A percentile compares a stretch with the other conserved stretches of the same genome.
Conservation (phyloP, 2,797 vertebrate genomes). For the Holocentrus rufus region DNA sequence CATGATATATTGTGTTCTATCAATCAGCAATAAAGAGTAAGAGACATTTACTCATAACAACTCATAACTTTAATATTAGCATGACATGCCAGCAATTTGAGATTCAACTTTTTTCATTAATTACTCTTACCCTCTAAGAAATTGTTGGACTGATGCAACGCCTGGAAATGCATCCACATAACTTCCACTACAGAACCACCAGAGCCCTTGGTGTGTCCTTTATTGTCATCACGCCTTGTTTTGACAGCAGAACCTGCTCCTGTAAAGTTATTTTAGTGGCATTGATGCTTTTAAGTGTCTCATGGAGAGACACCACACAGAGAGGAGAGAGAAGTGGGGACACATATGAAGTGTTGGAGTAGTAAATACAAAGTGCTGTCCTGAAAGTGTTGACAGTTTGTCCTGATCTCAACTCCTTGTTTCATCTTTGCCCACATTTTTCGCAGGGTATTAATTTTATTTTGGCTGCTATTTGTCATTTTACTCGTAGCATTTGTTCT, state of each 20-base stretch:
- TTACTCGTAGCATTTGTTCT: constrained; percentile 52
- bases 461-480: constrained; percentile 36
- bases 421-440: constrained; percentile 12
- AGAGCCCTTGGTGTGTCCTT: no score
- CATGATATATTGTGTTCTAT: no score
- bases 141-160: no score
- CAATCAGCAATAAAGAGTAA: no score
- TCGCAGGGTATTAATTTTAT: constrained; percentile 20
- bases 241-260: not conserved
- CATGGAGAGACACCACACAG: not conserved
- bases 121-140: no score
- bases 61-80: no score
- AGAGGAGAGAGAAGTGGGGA: not conserved
- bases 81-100: no score
- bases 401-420: constrained; percentile 42
- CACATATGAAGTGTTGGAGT: not conserved
- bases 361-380: not conserved
- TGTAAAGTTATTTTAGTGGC: constrained; percentile 17
- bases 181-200: no score
- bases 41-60: no score
- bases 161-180: no score
- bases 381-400: constrained; percentile 27
- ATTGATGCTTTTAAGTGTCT: constrained; percentile 7
- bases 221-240: not conserved
- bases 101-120: no score